phyloP scores from a whole-genome alignment of 2,113 vertebrate species.

The Sturnus vulgaris region DNA sequence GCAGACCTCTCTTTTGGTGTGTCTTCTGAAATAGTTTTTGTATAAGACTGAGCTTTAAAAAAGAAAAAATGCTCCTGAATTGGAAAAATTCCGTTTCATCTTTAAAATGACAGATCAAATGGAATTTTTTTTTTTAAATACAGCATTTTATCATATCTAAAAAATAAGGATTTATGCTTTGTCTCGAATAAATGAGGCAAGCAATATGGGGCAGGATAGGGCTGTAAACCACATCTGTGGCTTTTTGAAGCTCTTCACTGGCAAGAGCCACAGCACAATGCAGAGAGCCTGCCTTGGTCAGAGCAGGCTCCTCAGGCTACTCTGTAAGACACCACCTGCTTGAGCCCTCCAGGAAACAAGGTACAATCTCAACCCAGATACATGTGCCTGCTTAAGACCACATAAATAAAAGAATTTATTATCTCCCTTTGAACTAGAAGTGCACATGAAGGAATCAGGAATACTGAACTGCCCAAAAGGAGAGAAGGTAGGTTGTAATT shows the following conservation, averaged over 20 bases:
- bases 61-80: neutral
- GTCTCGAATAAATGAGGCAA: neutral
- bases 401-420: neutral
- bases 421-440: neutral
- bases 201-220: neutral
- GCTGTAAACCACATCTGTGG: neutral
- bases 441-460: neutral
- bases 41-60: neutral
- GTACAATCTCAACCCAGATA: neutral
- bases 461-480: neutral
- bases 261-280: neutral
- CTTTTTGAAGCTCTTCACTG: neutral
- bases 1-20: neutral
- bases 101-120: conserved; percentile 14
- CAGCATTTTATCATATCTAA: neutral
- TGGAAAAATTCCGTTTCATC: neutral
- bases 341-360: neutral
- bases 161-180: neutral
- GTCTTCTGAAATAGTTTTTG: neutral
- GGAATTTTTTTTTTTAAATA: neutral
- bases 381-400: neutral
- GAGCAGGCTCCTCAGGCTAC: neutral
- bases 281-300: neutral
- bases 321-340: neutral
- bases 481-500: neutral